Evolutionary conservation across 2,888 invertebrate species (phyloP).

Genomic region (Lasioglossum vierecki): DNA sequence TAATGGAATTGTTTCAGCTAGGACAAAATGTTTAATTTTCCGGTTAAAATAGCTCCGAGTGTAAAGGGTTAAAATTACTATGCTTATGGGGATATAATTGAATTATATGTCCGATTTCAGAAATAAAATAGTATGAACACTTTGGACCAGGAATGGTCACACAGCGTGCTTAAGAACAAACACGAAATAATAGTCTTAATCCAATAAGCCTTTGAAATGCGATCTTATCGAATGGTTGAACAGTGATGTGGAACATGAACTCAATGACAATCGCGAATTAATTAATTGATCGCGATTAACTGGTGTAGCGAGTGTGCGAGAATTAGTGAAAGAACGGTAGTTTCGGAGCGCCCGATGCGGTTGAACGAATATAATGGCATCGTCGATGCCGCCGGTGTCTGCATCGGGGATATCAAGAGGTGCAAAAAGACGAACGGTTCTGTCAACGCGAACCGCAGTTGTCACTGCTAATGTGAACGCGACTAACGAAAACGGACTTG

Average conservation of each 20-base stretch:
- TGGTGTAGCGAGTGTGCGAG: not conserved
- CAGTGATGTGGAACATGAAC: not conserved
- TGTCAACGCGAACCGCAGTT: constrained; percentile 56
- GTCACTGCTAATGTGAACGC: constrained; percentile 13
- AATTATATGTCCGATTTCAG: not conserved
- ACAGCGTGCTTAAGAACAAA: not conserved
- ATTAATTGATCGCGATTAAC: not conserved
- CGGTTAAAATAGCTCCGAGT: no score
- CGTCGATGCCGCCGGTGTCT: constrained; percentile 52
- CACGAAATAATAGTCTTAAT: not conserved
- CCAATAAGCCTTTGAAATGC: not conserved
- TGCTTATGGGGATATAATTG: no score
- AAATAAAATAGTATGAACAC: not conserved
- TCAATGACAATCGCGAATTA: not conserved
- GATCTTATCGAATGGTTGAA: no score
- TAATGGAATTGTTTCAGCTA: no score
- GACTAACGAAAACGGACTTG: constrained; percentile 18
- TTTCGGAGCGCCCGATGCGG: not conserved
- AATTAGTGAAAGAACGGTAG: not conserved
- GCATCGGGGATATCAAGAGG: constrained; percentile 64
- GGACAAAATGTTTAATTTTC: no score
- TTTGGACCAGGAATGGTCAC: no score
- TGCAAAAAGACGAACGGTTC: constrained; percentile 71
- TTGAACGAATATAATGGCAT: constrained; percentile 46
- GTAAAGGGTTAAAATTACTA: no score